These are phyloP conservation scores for Linyphia triangularis DNA, from an alignment of 2,888 invertebrate species.

Conservation along the genomic window DNA sequence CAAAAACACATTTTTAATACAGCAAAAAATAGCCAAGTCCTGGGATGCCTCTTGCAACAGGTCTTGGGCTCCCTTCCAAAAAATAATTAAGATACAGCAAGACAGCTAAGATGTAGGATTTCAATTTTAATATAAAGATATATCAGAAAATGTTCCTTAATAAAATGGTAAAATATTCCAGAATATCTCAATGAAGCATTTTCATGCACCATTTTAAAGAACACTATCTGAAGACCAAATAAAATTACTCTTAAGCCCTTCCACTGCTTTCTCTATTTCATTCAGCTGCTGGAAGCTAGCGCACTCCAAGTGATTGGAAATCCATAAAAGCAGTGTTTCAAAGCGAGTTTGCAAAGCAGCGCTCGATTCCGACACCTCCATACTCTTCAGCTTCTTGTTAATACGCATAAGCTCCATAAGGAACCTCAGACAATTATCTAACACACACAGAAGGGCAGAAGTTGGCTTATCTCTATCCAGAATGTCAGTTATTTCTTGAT, in stretches of 20 bases:
- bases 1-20: no score
- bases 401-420: conserved; percentile 22
- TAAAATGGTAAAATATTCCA: no score
- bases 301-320: conserved; percentile 28
- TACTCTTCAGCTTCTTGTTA: neutral
- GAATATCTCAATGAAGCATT: no score
- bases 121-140: no score
- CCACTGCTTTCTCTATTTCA: conserved; percentile 35
- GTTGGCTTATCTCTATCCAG: conserved; percentile 5
- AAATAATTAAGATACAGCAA: no score
- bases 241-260: neutral
- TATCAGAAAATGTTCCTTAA: no score
- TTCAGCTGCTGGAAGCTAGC: conserved; percentile 59
- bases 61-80: no score
- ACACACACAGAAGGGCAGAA: neutral
- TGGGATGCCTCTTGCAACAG: no score
- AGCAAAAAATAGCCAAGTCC: no score
- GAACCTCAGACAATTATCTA: conserved; percentile 26
- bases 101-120: no score
- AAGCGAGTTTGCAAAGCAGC: conserved; percentile 4
- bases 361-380: neutral
- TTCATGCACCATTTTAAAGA: no score
- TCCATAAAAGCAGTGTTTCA: conserved; percentile 52
- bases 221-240: no score
- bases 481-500: conserved; percentile 17